These are phyloP conservation scores for Bradypodion pumilum DNA, from an alignment of 2,797 vertebrate species.

Conservation along the genomic window DNA sequence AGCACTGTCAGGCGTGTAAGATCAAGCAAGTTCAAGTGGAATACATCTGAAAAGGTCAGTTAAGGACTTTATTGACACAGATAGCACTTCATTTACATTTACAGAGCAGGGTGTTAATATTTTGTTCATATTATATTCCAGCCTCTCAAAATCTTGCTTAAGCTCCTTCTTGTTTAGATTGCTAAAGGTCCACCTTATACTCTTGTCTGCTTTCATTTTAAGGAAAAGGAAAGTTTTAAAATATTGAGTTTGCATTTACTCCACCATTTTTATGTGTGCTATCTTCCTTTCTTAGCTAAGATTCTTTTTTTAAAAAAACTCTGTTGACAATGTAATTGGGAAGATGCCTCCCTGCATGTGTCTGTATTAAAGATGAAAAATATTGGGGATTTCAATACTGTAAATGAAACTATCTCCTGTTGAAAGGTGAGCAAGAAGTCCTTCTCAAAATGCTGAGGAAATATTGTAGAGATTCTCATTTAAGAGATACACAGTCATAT, in stretches of 20 bases:
- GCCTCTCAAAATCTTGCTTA: neutral
- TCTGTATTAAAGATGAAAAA: neutral
- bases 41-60: neutral
- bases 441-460: conserved; percentile 52
- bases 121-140: neutral
- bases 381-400: conserved; percentile 44
- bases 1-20: neutral
- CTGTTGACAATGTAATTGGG: conserved; percentile 22
- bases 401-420: conserved; percentile 51
- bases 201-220: conserved; percentile 32
- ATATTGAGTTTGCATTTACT: neutral
- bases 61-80: neutral
- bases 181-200: conserved; percentile 4
- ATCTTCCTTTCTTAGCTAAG: conserved; percentile 1
- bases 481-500: conserved; percentile 56
- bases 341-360: neutral
- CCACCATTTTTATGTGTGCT: neutral
- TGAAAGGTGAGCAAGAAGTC: conserved; percentile 28
- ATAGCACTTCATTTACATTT: neutral
- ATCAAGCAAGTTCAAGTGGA: conserved; percentile 2
- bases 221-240: conserved; percentile 4
- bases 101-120: neutral
- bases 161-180: neutral
- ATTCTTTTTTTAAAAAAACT: neutral
- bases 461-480: conserved; percentile 50